phyloP scores from a whole-genome alignment of 35 echinoderm and acorn worm genomes.

The Holothuria glaberrima region DNA sequence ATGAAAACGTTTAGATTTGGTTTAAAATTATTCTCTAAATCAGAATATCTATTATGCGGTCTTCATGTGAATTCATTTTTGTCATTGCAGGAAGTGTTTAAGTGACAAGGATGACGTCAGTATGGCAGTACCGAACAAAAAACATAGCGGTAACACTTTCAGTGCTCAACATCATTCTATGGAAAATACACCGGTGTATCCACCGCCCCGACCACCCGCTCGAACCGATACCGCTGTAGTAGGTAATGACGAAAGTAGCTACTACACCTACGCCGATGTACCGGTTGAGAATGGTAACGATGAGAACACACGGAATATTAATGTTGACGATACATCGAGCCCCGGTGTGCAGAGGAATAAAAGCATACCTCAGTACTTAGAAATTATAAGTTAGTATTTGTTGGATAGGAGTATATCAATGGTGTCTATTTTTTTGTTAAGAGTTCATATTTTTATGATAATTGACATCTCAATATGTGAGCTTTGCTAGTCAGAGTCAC shows the following conservation, averaged over 20 bases:
- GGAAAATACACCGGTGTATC: background rate
- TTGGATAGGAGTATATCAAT: too few relatives aligned
- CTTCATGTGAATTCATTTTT: too few relatives aligned
- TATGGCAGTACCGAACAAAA: background rate
- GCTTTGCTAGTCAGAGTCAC: too few relatives aligned
- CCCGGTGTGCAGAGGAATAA: background rate
- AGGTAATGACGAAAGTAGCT: background rate
- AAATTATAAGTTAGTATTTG: background rate
- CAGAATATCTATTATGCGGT: too few relatives aligned
- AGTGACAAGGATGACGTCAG: background rate
- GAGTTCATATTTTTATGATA: too few relatives aligned
- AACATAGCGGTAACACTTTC: slow-evolving; percentile 21
- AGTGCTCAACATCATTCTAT: background rate
- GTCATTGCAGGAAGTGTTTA: too few relatives aligned
- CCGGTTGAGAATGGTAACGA: slow-evolving; percentile 15
- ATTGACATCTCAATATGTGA: too few relatives aligned
- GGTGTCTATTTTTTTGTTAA: too few relatives aligned
- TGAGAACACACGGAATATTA: background rate
- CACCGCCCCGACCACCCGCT: slow-evolving; percentile 17
- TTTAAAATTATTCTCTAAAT: too few relatives aligned
- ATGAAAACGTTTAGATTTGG: too few relatives aligned
- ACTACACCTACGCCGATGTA: slow-evolving; percentile 23
- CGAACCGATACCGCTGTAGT: slow-evolving; percentile 37
- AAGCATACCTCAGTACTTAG: slow-evolving; percentile 20
- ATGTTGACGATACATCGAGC: too few relatives aligned